These are phyloP conservation scores for Brachionus rotundiformis DNA, from an alignment of 1,140 invertebrate genomes.

Conservation along the genomic window DNA sequence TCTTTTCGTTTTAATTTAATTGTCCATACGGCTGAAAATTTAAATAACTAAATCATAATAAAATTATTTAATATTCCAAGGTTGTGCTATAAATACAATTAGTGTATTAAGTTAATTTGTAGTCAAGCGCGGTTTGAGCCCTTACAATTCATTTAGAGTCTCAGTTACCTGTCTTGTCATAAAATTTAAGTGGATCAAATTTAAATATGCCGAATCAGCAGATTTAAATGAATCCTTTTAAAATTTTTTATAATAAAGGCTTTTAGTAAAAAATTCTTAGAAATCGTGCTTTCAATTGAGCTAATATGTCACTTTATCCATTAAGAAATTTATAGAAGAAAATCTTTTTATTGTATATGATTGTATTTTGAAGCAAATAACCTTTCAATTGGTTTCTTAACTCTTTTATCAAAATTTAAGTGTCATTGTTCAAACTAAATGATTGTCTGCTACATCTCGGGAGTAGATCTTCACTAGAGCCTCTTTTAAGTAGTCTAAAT, in stretches of 20 bases:
- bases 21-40: no score
- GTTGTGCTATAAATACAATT: background rate
- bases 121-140: background rate
- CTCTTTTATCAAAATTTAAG: conserved; percentile 8
- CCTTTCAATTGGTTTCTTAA: conserved; percentile 13
- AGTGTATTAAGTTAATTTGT: background rate
- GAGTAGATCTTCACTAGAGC: background rate
- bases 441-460: background rate
- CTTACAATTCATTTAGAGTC: background rate
- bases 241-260: background rate
- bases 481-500: conserved; percentile 2
- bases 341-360: background rate
- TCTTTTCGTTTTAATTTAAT: no score
- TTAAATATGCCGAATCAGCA: conserved; percentile 8
- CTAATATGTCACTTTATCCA: background rate
- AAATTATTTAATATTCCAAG: background rate
- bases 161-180: background rate
- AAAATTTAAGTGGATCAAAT: conserved; percentile 7
- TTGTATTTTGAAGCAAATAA: conserved; percentile 14
- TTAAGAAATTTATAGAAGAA: background rate
- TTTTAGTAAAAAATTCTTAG: background rate
- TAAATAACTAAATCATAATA: no score
- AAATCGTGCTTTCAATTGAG: background rate
- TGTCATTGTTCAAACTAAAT: conserved; percentile 10
- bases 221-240: background rate